Percentiles rank a stretch among this genome's conserved stretches.
Evolutionary conservation across 2,888 invertebrate genomes (phyloP).

Genomic region (Operophtera brumata): DNA sequence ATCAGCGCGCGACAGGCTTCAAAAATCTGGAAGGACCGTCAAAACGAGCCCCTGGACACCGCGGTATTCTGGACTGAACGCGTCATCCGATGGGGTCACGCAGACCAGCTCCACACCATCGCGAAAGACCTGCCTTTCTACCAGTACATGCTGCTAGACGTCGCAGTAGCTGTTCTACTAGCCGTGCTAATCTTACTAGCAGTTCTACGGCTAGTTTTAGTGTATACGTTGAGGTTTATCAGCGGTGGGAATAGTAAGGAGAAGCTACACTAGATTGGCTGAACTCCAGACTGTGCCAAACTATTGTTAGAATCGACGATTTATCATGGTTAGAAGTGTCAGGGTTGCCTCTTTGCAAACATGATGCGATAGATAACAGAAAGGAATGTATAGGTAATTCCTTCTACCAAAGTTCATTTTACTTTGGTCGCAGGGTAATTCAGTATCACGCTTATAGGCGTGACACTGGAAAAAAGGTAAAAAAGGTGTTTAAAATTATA

Average conservation of each 20-base stretch:
- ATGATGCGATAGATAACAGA: not conserved
- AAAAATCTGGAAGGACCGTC: conserved; percentile 75
- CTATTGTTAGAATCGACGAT: conserved; percentile 15
- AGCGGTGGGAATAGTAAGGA: conserved; percentile 52
- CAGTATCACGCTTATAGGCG: no score
- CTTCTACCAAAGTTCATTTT: no score
- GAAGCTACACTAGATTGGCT: conserved; percentile 56
- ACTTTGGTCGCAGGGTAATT: no score
- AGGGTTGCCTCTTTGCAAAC: not conserved
- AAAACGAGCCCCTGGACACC: conserved; percentile 74
- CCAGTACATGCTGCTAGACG: conserved; percentile 60
- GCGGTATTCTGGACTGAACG: conserved; percentile 82
- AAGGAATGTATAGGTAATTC: no score
- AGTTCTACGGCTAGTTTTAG: conserved; percentile 45
- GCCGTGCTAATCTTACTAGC: conserved; percentile 42
- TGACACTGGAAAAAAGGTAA: no score
- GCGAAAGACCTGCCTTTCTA: conserved; percentile 58
- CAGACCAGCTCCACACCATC: conserved; percentile 53
- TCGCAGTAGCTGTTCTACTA: conserved; percentile 49
- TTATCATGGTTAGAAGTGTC: not conserved
- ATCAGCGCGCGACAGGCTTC: conserved; percentile 68
- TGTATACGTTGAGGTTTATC: conserved; percentile 46
- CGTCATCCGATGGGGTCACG: conserved; percentile 69
- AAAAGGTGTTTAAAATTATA: no score
- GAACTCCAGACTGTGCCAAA: conserved; percentile 17